Evolutionary conservation across 2,113 vertebrate species (phyloP).

Genomic region (Dissostichus mawsoni): DNA sequence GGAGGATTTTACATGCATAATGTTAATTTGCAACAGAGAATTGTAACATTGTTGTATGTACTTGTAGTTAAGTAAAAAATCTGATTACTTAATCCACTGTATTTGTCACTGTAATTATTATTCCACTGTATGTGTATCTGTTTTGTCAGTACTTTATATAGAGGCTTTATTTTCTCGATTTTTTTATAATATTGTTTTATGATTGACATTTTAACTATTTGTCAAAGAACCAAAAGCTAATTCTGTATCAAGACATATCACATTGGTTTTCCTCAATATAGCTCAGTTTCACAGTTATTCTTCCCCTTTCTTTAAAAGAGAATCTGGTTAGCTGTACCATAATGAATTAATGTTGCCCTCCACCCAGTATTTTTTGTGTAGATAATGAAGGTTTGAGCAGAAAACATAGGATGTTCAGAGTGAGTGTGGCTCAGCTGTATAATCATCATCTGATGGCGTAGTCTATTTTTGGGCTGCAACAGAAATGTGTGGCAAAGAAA

Average conservation of each 20-base stretch:
- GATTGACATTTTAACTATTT: no score
- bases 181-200: no score
- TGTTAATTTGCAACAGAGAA: background rate
- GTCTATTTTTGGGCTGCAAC: slow-evolving; percentile 52
- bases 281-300: background rate
- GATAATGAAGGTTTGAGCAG: slow-evolving; percentile 34
- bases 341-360: slow-evolving; percentile 11
- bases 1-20: background rate
- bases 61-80: background rate
- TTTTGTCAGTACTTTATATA: background rate
- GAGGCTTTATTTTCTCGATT: no score
- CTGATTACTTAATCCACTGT: background rate
- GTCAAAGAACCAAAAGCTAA: no score
- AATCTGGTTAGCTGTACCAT: slow-evolving; percentile 14
- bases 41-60: background rate
- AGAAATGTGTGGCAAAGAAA: slow-evolving; percentile 46
- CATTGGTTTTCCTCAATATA: background rate
- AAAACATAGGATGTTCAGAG: slow-evolving; percentile 13
- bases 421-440: slow-evolving; percentile 4
- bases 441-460: slow-evolving; percentile 52
- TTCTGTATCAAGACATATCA: no score
- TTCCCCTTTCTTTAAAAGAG: background rate
- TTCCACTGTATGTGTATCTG: background rate
- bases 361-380: slow-evolving; percentile 16
- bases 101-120: background rate